A percentile compares a stretch with the other conserved stretches of the same genome.
Evolutionary conservation across 1,140 invertebrate genomes (phyloP).

Genomic region (Rhopalosiphum padi): DNA sequence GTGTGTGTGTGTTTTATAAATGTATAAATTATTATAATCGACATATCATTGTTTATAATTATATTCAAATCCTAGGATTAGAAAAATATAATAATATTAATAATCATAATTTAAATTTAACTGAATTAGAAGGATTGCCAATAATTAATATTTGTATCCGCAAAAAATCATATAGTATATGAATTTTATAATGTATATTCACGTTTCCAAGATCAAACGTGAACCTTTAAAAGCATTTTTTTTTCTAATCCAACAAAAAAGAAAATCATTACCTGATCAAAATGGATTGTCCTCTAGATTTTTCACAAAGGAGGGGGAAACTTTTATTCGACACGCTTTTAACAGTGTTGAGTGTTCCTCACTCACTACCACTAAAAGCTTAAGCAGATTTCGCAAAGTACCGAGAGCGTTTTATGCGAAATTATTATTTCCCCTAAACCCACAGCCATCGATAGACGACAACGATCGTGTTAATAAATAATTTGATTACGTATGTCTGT

Average conservation of each 20-base stretch:
- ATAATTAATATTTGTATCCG: not conserved
- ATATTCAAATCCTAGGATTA: not conserved
- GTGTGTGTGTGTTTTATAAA: not conserved
- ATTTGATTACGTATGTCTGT: not conserved
- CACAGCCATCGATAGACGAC: not conserved
- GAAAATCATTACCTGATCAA: not conserved
- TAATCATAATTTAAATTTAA: not conserved
- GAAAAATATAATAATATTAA: not conserved
- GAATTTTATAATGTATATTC: not conserved
- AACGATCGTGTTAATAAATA: not conserved
- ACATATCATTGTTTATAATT: not conserved
- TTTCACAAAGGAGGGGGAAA: not conserved
- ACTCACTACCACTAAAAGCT: not conserved
- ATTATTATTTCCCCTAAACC: not conserved
- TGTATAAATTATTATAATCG: not conserved
- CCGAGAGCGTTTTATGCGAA: not conserved
- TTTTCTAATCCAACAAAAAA: not conserved
- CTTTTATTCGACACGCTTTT: not conserved
- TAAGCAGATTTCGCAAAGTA: not conserved
- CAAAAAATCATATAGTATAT: not conserved
- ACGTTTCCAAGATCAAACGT: not conserved
- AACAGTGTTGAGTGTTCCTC: not conserved
- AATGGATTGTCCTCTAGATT: not conserved
- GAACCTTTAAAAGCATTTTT: not conserved
- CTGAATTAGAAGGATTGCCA: not conserved